Conservation (phyloP, 1,140 invertebrate genomes). For the Plodia interpunctella region DNA sequence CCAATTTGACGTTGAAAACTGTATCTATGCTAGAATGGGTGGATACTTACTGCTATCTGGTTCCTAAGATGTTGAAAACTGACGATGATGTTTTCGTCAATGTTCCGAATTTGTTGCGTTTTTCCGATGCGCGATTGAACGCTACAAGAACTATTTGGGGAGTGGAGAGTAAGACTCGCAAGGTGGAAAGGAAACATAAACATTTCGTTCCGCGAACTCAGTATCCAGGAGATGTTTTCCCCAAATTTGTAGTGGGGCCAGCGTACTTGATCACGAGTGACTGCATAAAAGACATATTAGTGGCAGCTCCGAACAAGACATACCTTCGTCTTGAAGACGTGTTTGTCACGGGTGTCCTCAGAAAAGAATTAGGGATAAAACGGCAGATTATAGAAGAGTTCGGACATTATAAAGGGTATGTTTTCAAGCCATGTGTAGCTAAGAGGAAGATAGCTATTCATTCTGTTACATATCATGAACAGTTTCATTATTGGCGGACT, state of each 20-base stretch:
- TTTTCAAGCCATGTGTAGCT: constrained; percentile 83
- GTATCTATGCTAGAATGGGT: constrained; percentile 91
- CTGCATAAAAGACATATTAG: constrained; percentile 83
- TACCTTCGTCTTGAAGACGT: constrained; percentile 94
- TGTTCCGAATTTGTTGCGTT: constrained; percentile 84
- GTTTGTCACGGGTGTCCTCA: constrained; percentile 92
- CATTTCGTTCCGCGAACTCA: too few relatives aligned
- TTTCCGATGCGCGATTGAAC: constrained; percentile 82
- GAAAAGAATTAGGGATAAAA: constrained; percentile 82
- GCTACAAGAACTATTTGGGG: constrained; percentile 86
- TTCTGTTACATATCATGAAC: too few relatives aligned
- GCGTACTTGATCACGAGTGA: constrained; percentile 88
- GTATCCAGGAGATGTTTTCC: constrained; percentile 77
- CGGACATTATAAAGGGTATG: constrained; percentile 87
- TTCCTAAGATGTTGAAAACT: constrained; percentile 88
- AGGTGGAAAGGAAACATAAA: too few relatives aligned
- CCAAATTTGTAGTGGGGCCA: constrained; percentile 88
- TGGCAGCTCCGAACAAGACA: constrained; percentile 82
- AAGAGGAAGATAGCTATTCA: too few relatives aligned
- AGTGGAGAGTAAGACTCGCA: constrained; percentile 87
- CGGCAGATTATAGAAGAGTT: constrained; percentile 88
- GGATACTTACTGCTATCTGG: constrained; percentile 85
- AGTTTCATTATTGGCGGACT: too few relatives aligned
- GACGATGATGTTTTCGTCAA: constrained; percentile 97
- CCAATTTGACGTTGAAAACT: constrained; percentile 92